phyloP scores from a whole-genome alignment of 35 echinoderm and acorn worm genomes.

The Lytechinus variegatus region DNA sequence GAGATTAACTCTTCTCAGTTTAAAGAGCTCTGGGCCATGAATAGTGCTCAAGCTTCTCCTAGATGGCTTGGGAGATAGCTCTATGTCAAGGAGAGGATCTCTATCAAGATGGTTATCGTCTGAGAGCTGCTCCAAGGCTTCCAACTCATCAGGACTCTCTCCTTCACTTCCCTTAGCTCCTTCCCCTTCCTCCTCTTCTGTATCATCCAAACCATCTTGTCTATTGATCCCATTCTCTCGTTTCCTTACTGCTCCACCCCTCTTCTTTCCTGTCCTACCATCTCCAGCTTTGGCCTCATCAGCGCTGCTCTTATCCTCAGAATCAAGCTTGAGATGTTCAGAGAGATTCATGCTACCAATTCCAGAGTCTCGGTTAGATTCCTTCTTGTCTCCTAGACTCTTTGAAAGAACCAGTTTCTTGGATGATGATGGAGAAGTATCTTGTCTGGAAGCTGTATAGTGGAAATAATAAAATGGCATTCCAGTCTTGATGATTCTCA shows the following conservation, averaged over 20 bases:
- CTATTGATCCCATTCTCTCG: slow-evolving; percentile 43
- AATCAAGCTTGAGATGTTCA: slow-evolving; percentile 69
- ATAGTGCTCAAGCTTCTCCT: background rate
- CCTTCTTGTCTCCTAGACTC: slow-evolving; percentile 52
- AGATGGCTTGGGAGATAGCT: slow-evolving; percentile 14
- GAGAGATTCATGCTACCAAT: slow-evolving; percentile 94
- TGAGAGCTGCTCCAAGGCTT: slow-evolving; percentile 74
- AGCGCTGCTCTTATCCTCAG: slow-evolving; percentile 62
- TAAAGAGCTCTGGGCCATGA: slow-evolving; percentile 56
- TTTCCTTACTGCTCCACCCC: slow-evolving; percentile 46
- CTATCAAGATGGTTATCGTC: slow-evolving; percentile 20
- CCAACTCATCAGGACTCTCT: slow-evolving; percentile 90
- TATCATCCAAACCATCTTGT: slow-evolving; percentile 53
- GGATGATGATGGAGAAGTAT: background rate
- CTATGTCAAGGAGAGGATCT: slow-evolving; percentile 22
- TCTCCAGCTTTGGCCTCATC: slow-evolving; percentile 52
- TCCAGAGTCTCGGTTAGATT: slow-evolving; percentile 92
- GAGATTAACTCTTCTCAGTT: slow-evolving; percentile 53
- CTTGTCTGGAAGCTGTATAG: slow-evolving; percentile 15
- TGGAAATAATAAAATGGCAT: background rate
- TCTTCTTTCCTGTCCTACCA: slow-evolving; percentile 44
- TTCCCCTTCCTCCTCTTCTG: slow-evolving; percentile 58
- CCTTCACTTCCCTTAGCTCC: slow-evolving; percentile 51
- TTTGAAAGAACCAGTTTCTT: slow-evolving; percentile 33
- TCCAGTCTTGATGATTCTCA: background rate